Evolutionary conservation across 2,888 invertebrate species (phyloP), one percentile per base, ranked within the genome.

Genomic region (Meganola albula): DNA sequence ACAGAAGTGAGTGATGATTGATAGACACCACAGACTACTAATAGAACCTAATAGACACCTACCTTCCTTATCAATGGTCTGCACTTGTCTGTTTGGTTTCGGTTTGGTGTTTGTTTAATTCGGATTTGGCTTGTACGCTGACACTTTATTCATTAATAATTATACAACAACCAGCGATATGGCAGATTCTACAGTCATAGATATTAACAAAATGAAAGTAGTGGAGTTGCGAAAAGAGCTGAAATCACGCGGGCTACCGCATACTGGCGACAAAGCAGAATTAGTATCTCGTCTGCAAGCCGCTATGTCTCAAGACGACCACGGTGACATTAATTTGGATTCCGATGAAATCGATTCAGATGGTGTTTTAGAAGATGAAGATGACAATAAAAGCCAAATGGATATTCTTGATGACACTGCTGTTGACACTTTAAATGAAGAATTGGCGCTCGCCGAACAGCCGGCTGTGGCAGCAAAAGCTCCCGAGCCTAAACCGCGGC

Each of bases 181-280:
- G 72, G 71, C 72, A 34, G 70, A 72, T 53, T 66, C 71, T 14
- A 66, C 64, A 4, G 58, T 67, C 10, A 49, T 53, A 12, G 83
- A 84, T 49, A 50, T 80, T n/a, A 67, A 47, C 37, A 84, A 85
- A 69, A 68, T 87, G 58, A 76, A 96, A 91, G 95, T 96, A 18
- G 91, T 94, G 8, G 96, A 96, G 71, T 82, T 96, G 52, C 93
- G 93, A 58, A 90, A 91, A 55, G 94, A 95, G 69, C 74, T 96
- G 32, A 96, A 95, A 74, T 78, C 90, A 41, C 90, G 94, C 60
- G 94, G 93, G 11, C 79, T 96, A 12, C 78, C 90, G 8, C 87
- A 90, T 5, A 78, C 89, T 27, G 96, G 96, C 3, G 94, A 95
- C 67, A 96, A 96, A 87, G 91, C 87, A 24, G 95, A 96, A 60